Conservation (phyloP, 2,797 vertebrate genomes). For the Hydrocynus forskahlii region DNA sequence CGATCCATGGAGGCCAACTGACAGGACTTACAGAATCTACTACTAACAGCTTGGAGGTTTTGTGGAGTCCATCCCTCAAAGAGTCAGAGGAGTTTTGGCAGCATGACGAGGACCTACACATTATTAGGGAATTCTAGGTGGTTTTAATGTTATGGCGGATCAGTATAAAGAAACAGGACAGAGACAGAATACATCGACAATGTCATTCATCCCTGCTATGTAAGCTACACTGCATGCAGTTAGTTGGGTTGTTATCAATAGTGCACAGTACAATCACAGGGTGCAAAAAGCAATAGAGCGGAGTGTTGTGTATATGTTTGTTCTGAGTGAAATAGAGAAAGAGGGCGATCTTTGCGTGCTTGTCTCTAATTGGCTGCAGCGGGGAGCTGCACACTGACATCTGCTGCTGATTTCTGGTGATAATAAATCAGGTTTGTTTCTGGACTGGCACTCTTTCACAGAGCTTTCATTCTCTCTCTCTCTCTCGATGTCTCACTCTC, state of each 20-base stretch:
- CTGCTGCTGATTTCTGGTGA: constrained; percentile 86
- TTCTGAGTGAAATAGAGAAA: constrained; percentile 42
- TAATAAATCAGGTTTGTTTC: constrained; percentile 88
- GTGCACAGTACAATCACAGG: not conserved
- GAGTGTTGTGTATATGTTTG: constrained; percentile 38
- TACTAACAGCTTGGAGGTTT: too few species aligned
- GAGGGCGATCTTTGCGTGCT: constrained; percentile 75
- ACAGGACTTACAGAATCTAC: too few species aligned
- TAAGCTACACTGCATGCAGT: not conserved
- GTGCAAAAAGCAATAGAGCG: not conserved
- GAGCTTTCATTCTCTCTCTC: constrained; percentile 66
- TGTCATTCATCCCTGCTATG: not conserved
- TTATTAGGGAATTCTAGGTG: too few species aligned
- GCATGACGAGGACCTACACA: too few species aligned
- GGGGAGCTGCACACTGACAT: constrained; percentile 79
- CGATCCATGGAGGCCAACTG: too few species aligned
- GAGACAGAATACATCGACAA: too few species aligned
- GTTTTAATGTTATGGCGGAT: too few species aligned
- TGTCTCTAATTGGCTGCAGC: constrained; percentile 86
- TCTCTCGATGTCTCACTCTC: constrained; percentile 63
- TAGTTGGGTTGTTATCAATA: not conserved
- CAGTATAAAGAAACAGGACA: too few species aligned
- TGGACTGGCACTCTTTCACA: constrained; percentile 77
- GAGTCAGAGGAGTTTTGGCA: too few species aligned
- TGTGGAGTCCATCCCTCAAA: too few species aligned